Percentiles rank a stretch among this genome's conserved stretches.
These are phyloP conservation scores for Myotis davidii DNA, from an alignment of 2,113 vertebrate genomes.

Conservation along the genomic window DNA sequence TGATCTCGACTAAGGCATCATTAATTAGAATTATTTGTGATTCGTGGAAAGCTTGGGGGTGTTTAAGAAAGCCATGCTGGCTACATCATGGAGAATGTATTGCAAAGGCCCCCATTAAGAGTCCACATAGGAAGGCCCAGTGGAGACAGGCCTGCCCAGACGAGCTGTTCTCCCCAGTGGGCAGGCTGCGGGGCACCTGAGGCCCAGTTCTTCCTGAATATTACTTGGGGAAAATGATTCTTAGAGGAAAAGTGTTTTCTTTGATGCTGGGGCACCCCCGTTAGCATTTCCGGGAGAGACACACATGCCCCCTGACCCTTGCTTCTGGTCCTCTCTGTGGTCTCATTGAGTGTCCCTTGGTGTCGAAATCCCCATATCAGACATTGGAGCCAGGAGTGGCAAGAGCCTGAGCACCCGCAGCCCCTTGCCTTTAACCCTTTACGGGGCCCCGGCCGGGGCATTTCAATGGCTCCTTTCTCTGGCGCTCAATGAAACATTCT, in stretches of 20 bases:
- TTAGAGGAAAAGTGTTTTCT: neutral
- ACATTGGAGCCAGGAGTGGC: neutral
- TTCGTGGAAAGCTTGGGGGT: neutral
- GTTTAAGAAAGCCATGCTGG: neutral
- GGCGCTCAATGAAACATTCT: conserved; percentile 87
- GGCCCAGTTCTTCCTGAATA: neutral
- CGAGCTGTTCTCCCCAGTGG: neutral
- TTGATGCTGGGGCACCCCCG: neutral
- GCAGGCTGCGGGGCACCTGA: neutral
- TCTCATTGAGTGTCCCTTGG: neutral
- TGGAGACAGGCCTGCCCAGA: neutral
- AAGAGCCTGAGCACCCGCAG: conserved; percentile 47
- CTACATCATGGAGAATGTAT: neutral
- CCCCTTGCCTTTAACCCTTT: conserved; percentile 83
- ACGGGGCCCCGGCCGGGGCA: neutral
- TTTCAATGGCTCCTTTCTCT: conserved; percentile 88
- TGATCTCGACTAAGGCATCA: neutral
- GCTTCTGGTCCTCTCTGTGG: conserved; percentile 1
- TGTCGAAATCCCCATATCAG: neutral
- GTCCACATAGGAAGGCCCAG: neutral
- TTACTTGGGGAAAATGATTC: neutral
- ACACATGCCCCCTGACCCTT: neutral
- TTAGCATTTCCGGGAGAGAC: neutral
- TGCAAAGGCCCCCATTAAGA: neutral
- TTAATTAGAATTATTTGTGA: neutral